Evolutionary conservation across 2,888 invertebrate genomes (phyloP).

Genomic region (Oxyscelio sp.): DNA sequence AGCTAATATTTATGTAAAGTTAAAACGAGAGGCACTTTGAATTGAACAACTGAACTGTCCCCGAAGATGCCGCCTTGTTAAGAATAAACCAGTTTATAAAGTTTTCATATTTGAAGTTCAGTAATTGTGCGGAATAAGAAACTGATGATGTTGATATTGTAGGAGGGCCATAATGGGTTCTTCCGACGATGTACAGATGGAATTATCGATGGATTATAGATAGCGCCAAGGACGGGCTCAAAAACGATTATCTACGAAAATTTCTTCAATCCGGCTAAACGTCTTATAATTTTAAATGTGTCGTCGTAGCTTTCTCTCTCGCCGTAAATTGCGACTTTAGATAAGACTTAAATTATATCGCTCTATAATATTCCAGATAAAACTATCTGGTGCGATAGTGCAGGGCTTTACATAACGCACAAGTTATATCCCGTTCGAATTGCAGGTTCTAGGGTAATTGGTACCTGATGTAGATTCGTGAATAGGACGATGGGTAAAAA

Average conservation of each 20-base stretch:
- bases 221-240: not conserved
- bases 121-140: no score
- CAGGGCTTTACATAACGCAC: slow-evolving; percentile 17
- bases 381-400: slow-evolving; percentile 21
- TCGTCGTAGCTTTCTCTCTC: slow-evolving; percentile 13
- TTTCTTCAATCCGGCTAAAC: not conserved
- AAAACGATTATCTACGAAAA: not conserved
- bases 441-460: slow-evolving; percentile 1
- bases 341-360: slow-evolving; percentile 34
- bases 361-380: slow-evolving; percentile 25
- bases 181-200: not conserved
- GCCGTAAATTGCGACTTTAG: slow-evolving; percentile 28
- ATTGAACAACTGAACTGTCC: no score
- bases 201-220: not conserved
- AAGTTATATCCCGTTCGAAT: slow-evolving; percentile 21
- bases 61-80: no score
- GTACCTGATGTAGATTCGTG: slow-evolving; percentile 1
- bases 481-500: slow-evolving; percentile 2
- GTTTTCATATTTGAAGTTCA: no score
- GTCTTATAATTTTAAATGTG: not conserved
- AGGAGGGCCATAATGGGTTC: no score
- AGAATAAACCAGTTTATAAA: no score
- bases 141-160: no score
- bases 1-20: no score
- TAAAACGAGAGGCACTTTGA: no score